Evolutionary conservation across 2,113 vertebrate genomes (phyloP).

Genomic region (Phocoena sinus): DNA sequence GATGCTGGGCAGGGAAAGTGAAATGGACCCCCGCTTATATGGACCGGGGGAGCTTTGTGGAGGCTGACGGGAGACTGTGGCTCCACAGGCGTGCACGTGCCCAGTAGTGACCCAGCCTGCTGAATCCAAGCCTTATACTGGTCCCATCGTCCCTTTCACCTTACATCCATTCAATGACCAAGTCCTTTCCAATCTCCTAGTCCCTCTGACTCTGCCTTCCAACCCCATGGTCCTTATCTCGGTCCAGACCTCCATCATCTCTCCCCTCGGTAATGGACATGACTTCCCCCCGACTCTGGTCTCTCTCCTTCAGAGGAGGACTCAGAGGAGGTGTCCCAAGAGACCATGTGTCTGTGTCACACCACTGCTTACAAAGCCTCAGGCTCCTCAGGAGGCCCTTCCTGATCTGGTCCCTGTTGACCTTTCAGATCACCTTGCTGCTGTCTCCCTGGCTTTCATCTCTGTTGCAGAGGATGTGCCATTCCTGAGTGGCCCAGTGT

Average conservation of each 20-base stretch:
- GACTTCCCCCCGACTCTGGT: too few relatives aligned
- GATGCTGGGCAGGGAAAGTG: not conserved
- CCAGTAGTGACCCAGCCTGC: not conserved
- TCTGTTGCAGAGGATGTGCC: not conserved
- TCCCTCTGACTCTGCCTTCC: not conserved
- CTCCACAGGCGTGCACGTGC: rapidly evolving
- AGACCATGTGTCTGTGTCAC: not conserved
- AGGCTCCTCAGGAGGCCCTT: not conserved
- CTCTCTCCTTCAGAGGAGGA: not conserved
- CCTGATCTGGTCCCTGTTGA: not conserved
- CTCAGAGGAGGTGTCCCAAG: not conserved
- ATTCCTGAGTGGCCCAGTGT: rapidly evolving
- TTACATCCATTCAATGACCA: not conserved
- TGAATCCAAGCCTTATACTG: not conserved
- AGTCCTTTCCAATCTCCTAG: not conserved
- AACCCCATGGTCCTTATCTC: not conserved
- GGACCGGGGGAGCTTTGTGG: too few relatives aligned
- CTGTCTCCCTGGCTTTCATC: rapidly evolving
- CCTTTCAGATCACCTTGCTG: not conserved
- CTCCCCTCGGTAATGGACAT: not conserved
- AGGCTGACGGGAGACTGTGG: not conserved
- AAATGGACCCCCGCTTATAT: rapidly evolving
- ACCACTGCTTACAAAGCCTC: not conserved
- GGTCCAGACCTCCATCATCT: not conserved
- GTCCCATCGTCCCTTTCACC: not conserved